phyloP scores from a whole-genome alignment of 2,888 invertebrate species.

The Boloria euphrosyne region DNA sequence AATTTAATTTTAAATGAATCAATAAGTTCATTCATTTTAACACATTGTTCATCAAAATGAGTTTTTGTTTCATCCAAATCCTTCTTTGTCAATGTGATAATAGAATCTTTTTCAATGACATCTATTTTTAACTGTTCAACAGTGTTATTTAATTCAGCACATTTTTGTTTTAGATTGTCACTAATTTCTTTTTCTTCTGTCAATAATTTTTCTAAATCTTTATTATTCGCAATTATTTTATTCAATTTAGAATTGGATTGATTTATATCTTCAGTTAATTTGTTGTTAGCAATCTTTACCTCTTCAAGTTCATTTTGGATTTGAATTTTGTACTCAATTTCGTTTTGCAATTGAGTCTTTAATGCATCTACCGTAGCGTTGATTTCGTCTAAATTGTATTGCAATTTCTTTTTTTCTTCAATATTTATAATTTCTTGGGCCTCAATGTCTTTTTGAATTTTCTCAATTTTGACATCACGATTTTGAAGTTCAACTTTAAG shows the following conservation, averaged over 20 bases:
- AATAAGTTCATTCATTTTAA: constrained; percentile 43
- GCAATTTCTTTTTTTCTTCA: constrained; percentile 53
- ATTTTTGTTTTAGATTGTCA: constrained; percentile 42
- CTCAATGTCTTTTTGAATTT: constrained; percentile 53
- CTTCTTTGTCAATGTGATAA: constrained; percentile 43
- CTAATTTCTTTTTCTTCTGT: constrained; percentile 43
- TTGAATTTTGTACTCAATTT: constrained; percentile 57
- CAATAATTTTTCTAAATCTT: constrained; percentile 24
- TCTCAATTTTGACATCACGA: constrained; percentile 49
- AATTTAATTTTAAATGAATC: constrained; percentile 44
- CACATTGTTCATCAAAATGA: constrained; percentile 44
- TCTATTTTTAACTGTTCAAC: constrained; percentile 43
- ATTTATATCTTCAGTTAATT: constrained; percentile 26
- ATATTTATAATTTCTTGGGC: constrained; percentile 47
- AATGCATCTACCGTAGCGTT: constrained; percentile 54
- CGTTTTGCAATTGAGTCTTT: constrained; percentile 59
- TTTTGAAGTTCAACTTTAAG: constrained; percentile 52
- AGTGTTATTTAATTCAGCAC: constrained; percentile 42
- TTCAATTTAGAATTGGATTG: constrained; percentile 26
- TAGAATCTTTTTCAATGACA: constrained; percentile 44
- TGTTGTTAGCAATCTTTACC: constrained; percentile 25
- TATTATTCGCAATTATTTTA: constrained; percentile 8
- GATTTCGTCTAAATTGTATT: constrained; percentile 56
- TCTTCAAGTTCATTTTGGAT: constrained; percentile 52
- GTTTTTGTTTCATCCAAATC: constrained; percentile 42